A percentile compares a stretch with the other conserved stretches of the same genome.
Evolutionary conservation across 2,888 invertebrate species (phyloP).

Genomic region (Andrena trimmerana): DNA sequence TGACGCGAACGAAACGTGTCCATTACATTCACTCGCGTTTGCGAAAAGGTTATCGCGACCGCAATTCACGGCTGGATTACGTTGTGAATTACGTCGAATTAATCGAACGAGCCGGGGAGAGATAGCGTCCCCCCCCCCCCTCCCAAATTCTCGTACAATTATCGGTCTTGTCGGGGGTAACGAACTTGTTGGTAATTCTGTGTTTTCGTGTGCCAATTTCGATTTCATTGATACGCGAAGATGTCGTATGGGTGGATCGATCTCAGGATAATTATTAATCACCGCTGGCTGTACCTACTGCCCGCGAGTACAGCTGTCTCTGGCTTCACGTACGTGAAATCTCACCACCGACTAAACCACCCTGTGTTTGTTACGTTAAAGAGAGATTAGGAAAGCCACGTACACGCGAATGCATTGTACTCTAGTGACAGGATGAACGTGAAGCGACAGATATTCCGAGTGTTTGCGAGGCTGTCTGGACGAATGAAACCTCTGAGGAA

Average conservation of each 20-base stretch:
- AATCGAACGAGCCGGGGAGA: no score
- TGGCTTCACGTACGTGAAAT: slow-evolving; percentile 43
- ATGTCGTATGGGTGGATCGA: no score
- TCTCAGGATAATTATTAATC: background rate
- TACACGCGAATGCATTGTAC: slow-evolving; percentile 39
- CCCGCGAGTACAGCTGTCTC: background rate
- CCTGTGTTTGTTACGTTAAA: slow-evolving; percentile 54
- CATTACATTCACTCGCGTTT: background rate
- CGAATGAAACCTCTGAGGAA: slow-evolving; percentile 23
- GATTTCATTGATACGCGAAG: no score
- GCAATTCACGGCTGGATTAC: background rate
- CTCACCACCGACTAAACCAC: slow-evolving; percentile 35
- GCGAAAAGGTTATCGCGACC: background rate
- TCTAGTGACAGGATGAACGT: slow-evolving; percentile 58
- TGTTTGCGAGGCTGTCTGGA: slow-evolving; percentile 27
- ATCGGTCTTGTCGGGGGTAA: background rate
- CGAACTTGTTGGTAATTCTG: background rate
- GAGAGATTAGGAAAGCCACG: slow-evolving; percentile 53
- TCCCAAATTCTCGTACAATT: no score
- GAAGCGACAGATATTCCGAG: slow-evolving; percentile 34
- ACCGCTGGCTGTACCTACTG: background rate
- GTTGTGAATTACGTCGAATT: slow-evolving; percentile 7
- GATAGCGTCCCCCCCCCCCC: no score
- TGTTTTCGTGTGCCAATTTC: no score
- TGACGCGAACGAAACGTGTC: background rate